phyloP scores from a whole-genome alignment of 2,888 invertebrate genomes.

The Zygothrica quintamaculata region DNA sequence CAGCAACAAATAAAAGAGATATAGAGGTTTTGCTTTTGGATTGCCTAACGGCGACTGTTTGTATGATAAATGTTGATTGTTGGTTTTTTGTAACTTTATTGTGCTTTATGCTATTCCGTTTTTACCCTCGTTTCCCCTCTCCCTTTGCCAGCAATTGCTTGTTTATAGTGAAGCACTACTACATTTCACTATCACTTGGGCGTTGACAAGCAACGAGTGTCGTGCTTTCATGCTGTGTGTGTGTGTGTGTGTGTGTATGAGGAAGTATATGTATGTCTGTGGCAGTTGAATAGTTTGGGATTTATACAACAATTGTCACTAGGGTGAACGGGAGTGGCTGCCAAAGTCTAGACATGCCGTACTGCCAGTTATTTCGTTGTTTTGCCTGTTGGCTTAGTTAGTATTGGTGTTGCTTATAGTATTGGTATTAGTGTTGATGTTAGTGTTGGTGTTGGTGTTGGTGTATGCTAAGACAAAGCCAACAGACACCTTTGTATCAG shows the following conservation, averaged over 20 bases:
- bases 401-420: no score
- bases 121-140: background rate
- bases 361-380: slow-evolving; percentile 7
- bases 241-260: background rate
- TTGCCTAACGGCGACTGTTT: slow-evolving; percentile 22
- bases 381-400: no score
- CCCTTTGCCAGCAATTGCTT: background rate
- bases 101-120: slow-evolving; percentile 26
- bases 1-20: slow-evolving; percentile 18
- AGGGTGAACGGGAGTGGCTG: slow-evolving; percentile 35
- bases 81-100: slow-evolving; percentile 64
- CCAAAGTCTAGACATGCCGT: slow-evolving; percentile 65
- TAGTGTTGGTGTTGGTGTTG: slow-evolving; percentile 21
- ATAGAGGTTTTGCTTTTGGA: slow-evolving; percentile 32
- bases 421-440: no score
- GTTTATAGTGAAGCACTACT: slow-evolving; percentile 43
- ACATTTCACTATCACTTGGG: slow-evolving; percentile 73
- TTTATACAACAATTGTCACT: slow-evolving; percentile 38
- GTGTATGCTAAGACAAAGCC: slow-evolving; percentile 47
- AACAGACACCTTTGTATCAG: slow-evolving; percentile 66
- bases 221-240: slow-evolving; percentile 49
- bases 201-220: slow-evolving; percentile 64
- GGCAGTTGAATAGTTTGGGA: slow-evolving; percentile 20
- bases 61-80: slow-evolving; percentile 63
- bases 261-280: background rate